A percentile compares a stretch with the other conserved stretches of the same genome.
phyloP scores from a whole-genome alignment of 2,113 vertebrate genomes.

The rat (Rattus norvegicus) region GRCr8 NC_086029.1:16361501-16362000 shows the following conservation, averaged over 20 bases:
- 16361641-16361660: not conserved
- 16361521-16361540: not conserved
- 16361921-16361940: not conserved
- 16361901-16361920: not conserved
- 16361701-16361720: not conserved
- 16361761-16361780: not conserved
- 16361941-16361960: not conserved
- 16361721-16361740: not conserved
- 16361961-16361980: not conserved
- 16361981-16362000: not conserved
- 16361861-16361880: not conserved
- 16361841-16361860: not conserved
- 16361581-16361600: not conserved
- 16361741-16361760: not conserved
- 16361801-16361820: not conserved
- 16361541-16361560: not conserved
- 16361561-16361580: not conserved
- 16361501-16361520: not conserved
- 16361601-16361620: conserved; percentile 1
- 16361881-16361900: not conserved
- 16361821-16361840: conserved; percentile 11
- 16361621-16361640: conserved; percentile 25
- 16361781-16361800: not conserved
- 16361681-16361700: not conserved
- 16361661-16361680: not conserved